Conservation (phyloP, 2,113 vertebrate species). For the Aptenodytes forsteri region DNA sequence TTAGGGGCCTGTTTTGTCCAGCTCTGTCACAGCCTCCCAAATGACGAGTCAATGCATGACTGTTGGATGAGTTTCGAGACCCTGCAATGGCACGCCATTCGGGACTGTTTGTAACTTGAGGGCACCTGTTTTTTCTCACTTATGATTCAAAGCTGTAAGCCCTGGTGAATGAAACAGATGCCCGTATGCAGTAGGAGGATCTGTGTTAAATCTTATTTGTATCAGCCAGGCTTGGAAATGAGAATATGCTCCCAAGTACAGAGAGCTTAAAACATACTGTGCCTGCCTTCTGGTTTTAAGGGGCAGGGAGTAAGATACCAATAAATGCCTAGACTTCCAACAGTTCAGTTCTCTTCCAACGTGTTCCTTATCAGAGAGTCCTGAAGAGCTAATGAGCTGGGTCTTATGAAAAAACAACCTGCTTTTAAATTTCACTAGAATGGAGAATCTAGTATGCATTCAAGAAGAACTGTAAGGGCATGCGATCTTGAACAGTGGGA, state of each 20-base stretch:
- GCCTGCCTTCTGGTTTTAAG: neutral
- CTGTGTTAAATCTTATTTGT: neutral
- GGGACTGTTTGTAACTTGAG: neutral
- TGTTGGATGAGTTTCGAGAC: neutral
- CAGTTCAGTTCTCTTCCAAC: neutral
- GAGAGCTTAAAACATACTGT: neutral
- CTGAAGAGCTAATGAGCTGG: neutral
- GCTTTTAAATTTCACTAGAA: neutral
- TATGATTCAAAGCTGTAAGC: neutral
- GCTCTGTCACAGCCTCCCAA: neutral
- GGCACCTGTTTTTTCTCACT: neutral
- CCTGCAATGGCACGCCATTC: neutral
- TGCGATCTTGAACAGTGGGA: neutral
- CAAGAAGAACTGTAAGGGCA: neutral
- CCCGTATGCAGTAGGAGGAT: neutral
- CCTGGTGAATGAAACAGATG: neutral
- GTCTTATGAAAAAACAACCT: neutral
- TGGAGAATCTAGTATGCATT: neutral
- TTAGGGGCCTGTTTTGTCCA: neutral
- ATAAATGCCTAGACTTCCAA: neutral
- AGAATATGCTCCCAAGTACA: neutral
- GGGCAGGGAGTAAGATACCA: neutral
- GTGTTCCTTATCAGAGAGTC: neutral
- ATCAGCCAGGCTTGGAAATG: neutral
- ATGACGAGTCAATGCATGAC: neutral